phyloP scores from a whole-genome alignment of 2,888 invertebrate species.

The Erebia palarica region DNA sequence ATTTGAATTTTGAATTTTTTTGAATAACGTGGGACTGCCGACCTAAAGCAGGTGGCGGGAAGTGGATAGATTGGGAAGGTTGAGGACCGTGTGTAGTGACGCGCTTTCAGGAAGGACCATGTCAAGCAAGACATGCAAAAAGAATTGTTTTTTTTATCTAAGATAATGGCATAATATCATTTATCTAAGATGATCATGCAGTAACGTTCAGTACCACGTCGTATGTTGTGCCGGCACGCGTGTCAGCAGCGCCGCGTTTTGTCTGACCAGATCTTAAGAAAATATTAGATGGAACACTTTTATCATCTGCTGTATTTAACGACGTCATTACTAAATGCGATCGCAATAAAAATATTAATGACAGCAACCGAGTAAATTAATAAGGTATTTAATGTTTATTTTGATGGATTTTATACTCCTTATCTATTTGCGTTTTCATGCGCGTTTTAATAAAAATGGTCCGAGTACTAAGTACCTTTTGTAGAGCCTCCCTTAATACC shows the following conservation, averaged over 20 bases:
- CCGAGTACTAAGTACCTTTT: too few species aligned
- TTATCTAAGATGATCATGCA: too few species aligned
- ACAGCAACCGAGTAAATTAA: constrained; percentile 25
- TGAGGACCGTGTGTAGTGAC: too few species aligned
- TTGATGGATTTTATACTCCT: constrained; percentile 17
- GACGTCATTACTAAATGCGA: constrained; percentile 42
- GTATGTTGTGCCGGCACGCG: not conserved
- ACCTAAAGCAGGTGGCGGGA: too few species aligned
- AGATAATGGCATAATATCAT: too few species aligned
- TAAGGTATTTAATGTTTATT: constrained; percentile 25
- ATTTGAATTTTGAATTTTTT: too few species aligned
- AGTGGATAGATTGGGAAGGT: too few species aligned
- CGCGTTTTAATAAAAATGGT: not conserved
- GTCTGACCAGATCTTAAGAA: not conserved
- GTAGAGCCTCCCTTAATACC: too few species aligned
- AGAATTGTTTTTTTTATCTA: too few species aligned
- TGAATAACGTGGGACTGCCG: too few species aligned
- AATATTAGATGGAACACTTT: constrained; percentile 28
- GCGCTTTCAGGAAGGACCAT: too few species aligned
- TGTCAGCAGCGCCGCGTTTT: not conserved
- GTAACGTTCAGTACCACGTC: not conserved
- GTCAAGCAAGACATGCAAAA: too few species aligned
- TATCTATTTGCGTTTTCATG: constrained; percentile 7
- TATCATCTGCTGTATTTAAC: constrained; percentile 38
- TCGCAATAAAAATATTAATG: constrained; percentile 41